Percentiles rank a stretch among this genome's conserved stretches.
These are phyloP conservation scores for Trematomus loennbergii DNA, from an alignment of 2,113 vertebrate genomes.

Conservation along the genomic window DNA sequence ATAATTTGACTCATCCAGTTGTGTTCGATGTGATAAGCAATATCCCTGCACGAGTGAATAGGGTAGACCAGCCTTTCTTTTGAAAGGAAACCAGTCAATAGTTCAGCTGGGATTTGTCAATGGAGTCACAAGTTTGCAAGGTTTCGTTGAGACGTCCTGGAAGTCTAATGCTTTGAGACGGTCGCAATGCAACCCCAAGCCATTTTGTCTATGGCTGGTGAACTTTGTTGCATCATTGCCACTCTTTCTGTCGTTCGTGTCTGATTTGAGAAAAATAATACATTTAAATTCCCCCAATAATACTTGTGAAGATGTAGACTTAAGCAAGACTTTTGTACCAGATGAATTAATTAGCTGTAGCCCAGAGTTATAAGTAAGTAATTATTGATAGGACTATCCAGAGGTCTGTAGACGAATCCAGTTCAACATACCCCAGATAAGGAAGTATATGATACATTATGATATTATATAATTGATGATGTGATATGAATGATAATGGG, in stretches of 20 bases:
- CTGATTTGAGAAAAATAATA: background rate
- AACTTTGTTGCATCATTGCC: background rate
- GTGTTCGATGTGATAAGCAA: background rate
- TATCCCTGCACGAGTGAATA: too few species aligned
- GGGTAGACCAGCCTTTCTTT: too few species aligned
- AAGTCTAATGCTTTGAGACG: too few species aligned
- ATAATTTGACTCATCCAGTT: background rate
- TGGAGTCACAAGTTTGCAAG: background rate
- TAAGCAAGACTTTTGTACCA: too few species aligned
- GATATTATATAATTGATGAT: too few species aligned
- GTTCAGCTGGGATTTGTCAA: background rate
- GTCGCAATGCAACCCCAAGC: background rate
- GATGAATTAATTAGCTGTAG: too few species aligned
- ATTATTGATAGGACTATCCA: constrained; percentile 7
- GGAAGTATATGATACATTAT: too few species aligned
- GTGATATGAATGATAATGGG: too few species aligned
- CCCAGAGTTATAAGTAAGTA: background rate
- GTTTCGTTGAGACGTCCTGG: background rate
- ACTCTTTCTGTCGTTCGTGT: background rate
- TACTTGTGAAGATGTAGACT: background rate
- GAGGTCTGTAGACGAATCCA: too few species aligned
- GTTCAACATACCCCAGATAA: too few species aligned
- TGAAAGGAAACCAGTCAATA: background rate
- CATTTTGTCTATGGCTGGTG: background rate
- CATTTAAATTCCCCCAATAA: background rate